phyloP scores from a whole-genome alignment of 1,140 invertebrate species.

The Megalonaias nervosa region DNA sequence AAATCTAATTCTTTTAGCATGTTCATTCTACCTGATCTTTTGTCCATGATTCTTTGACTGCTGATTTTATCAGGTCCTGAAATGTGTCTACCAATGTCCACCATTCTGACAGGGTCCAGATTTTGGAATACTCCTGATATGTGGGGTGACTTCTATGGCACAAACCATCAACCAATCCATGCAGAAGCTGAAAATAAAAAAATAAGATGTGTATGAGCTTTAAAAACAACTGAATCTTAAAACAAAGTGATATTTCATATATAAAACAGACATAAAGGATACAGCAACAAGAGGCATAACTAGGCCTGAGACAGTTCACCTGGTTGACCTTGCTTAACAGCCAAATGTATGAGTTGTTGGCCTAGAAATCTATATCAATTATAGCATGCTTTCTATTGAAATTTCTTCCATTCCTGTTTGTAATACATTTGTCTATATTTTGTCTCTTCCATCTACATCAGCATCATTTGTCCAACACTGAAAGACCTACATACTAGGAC shows the following conservation, averaged over 20 bases:
- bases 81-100: slow-evolving; percentile 49
- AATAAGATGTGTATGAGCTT: no score
- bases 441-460: no score
- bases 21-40: slow-evolving; percentile 59
- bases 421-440: no score
- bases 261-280: background rate
- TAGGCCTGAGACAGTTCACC: background rate
- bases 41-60: slow-evolving; percentile 46
- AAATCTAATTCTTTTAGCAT: background rate
- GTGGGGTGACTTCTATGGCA: slow-evolving; percentile 41
- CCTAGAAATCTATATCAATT: no score
- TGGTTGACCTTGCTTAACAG: no score
- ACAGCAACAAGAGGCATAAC: background rate
- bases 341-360: no score
- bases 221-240: no score
- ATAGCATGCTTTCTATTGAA: no score
- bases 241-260: background rate
- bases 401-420: no score
- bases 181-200: slow-evolving; percentile 45
- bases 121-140: slow-evolving; percentile 51
- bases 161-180: slow-evolving; percentile 49
- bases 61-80: slow-evolving; percentile 39
- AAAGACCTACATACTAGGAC: no score
- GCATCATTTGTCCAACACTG: no score
- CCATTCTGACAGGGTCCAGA: slow-evolving; percentile 56